phyloP scores from a whole-genome alignment of 2,888 invertebrate genomes.

The Mesorhabditis belari region DNA sequence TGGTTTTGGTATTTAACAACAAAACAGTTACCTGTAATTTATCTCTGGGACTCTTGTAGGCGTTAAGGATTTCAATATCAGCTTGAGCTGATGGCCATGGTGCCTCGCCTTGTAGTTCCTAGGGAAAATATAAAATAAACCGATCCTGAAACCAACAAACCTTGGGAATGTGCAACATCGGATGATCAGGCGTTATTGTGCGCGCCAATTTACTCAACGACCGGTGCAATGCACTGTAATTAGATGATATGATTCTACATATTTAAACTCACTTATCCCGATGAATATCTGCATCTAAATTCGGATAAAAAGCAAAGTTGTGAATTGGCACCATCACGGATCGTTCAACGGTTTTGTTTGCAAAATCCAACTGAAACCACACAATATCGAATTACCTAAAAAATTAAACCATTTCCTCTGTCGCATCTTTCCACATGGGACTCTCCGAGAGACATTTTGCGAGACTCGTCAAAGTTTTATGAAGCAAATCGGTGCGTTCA shows the following conservation, averaged over 20 bases:
- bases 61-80: conserved; percentile 77
- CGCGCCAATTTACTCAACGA: conserved; percentile 77
- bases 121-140: conserved; percentile 9
- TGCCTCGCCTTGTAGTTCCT: conserved; percentile 76
- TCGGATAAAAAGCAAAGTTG: conserved; percentile 85
- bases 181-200: conserved; percentile 72
- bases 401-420: background rate
- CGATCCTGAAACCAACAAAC: conserved; percentile 34
- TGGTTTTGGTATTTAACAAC: no score
- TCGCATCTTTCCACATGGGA: conserved; percentile 7
- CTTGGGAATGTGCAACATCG: conserved; percentile 74
- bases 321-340: conserved; percentile 82
- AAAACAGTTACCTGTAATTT: no score
- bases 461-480: conserved; percentile 66
- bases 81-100: conserved; percentile 92
- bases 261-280: conserved; percentile 77
- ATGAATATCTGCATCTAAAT: conserved; percentile 86
- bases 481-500: conserved; percentile 68
- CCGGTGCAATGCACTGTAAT: conserved; percentile 73
- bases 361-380: no score
- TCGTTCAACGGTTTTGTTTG: conserved; percentile 77
- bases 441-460: conserved; percentile 51
- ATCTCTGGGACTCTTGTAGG: conserved; percentile 64
- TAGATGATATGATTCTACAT: background rate
- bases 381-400: background rate